Evolutionary conservation across 2,888 invertebrate genomes (phyloP).

Genomic region (Craniophora ligustri): DNA sequence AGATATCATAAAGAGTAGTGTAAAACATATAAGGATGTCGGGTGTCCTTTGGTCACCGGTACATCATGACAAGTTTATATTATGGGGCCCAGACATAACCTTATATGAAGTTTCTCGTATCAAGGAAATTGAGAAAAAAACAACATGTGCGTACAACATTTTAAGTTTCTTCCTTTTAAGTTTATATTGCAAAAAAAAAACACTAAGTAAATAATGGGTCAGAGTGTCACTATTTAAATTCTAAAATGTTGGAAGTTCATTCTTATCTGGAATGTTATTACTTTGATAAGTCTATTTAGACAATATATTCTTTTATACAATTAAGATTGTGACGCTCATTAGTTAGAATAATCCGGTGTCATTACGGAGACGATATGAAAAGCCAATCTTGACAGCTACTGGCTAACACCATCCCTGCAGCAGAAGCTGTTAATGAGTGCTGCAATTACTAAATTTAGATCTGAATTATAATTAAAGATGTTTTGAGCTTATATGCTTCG

Average conservation of each 20-base stretch:
- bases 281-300: no score
- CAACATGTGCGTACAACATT: constrained; percentile 68
- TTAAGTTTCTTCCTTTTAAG: neutral
- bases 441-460: no score
- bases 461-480: no score
- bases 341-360: no score
- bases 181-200: neutral
- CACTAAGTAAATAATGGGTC: neutral
- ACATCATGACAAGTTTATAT: constrained; percentile 93
- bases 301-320: no score
- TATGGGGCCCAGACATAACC: constrained; percentile 96
- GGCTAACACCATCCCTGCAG: no score
- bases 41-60: constrained; percentile 95
- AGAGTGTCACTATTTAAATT: no score
- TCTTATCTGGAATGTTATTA: constrained; percentile 30
- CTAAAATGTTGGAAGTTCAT: neutral
- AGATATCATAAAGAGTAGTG: constrained; percentile 4
- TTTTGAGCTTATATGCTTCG: no score
- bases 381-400: no score
- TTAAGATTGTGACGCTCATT: constrained; percentile 13
- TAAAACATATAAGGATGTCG: constrained; percentile 67
- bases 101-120: constrained; percentile 93
- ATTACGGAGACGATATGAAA: no score
- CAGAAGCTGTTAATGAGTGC: constrained; percentile 11
- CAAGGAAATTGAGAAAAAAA: constrained; percentile 88